These are phyloP conservation scores for Oreamnos americanus DNA, from an alignment of 2,113 vertebrate genomes.

Conservation along the genomic window DNA sequence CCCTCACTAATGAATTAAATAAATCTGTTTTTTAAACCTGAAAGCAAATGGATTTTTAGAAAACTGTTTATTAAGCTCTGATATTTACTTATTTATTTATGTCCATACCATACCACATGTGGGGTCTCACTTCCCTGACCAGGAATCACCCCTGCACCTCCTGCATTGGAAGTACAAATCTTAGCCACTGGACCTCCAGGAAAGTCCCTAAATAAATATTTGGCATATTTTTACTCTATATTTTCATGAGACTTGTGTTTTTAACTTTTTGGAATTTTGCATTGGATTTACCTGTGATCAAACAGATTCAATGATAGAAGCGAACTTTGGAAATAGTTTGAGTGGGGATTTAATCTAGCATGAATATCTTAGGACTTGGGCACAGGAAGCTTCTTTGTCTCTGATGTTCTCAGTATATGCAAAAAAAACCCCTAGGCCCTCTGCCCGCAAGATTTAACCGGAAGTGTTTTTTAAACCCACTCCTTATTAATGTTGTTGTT, in stretches of 20 bases:
- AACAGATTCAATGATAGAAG: background rate
- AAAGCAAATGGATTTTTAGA: background rate
- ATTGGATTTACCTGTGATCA: background rate
- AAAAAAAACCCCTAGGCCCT: background rate
- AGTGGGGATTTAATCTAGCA: background rate
- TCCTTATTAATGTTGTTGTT: background rate
- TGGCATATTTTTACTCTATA: background rate
- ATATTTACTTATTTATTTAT: background rate
- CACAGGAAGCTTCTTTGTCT: background rate
- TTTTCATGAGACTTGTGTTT: background rate
- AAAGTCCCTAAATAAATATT: background rate
- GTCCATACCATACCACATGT: background rate
- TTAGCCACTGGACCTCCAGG: background rate
- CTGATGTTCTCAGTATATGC: background rate
- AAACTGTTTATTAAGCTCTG: background rate
- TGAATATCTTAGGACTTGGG: background rate
- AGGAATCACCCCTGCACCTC: background rate
- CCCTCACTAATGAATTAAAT: background rate
- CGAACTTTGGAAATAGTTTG: background rate
- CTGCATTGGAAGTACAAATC: background rate
- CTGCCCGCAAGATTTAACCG: background rate
- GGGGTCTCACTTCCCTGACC: background rate
- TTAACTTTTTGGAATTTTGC: constrained; percentile 2
- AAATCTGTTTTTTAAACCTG: background rate
- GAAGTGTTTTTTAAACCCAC: constrained; percentile 2